Evolutionary conservation across 2,888 invertebrate genomes (phyloP).

Genomic region (Itoplectis maculator): DNA sequence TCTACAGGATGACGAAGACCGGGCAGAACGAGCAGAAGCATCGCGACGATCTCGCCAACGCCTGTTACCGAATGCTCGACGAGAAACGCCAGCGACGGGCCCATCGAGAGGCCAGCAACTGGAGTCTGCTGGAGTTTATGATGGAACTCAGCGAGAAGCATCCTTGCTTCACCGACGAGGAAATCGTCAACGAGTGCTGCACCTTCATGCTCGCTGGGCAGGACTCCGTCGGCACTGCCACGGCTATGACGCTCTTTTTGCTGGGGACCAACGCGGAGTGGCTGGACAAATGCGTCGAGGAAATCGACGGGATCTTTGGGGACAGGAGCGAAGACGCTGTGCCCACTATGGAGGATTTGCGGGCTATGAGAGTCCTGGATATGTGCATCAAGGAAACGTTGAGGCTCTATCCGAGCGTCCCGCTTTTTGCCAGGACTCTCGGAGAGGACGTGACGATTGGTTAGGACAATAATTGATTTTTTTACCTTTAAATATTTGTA

Average conservation of each 20-base stretch:
- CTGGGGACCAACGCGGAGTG: slow-evolving; percentile 86
- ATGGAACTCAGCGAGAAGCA: slow-evolving; percentile 86
- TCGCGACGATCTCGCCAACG: slow-evolving; percentile 73
- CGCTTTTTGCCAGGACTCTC: slow-evolving; percentile 78
- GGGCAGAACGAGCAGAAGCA: slow-evolving; percentile 86
- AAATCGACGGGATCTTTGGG: slow-evolving; percentile 76
- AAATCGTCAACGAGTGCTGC: slow-evolving; percentile 87
- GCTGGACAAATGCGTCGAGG: slow-evolving; percentile 80
- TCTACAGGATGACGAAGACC: slow-evolving; percentile 86
- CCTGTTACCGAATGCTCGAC: slow-evolving; percentile 75
- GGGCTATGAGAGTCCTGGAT: slow-evolving; percentile 78
- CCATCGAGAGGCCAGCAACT: not conserved
- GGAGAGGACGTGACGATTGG: slow-evolving; percentile 80
- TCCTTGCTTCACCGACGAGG: slow-evolving; percentile 86
- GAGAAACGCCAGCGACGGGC: slow-evolving; percentile 69
- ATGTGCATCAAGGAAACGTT: slow-evolving; percentile 81
- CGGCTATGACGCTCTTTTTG: slow-evolving; percentile 86
- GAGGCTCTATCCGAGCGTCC: slow-evolving; percentile 81
- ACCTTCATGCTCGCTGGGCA: slow-evolving; percentile 89
- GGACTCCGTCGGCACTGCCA: slow-evolving; percentile 87
- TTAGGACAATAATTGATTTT: slow-evolving; percentile 47
- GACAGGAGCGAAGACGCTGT: slow-evolving; percentile 56
- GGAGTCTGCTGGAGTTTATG: slow-evolving; percentile 86
- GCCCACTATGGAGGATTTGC: slow-evolving; percentile 76
- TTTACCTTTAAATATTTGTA: not conserved